Evolutionary conservation across 37 sponge, comb jelly and placozoan species (phyloP).

Genomic region (Oopsacas minuta): DNA sequence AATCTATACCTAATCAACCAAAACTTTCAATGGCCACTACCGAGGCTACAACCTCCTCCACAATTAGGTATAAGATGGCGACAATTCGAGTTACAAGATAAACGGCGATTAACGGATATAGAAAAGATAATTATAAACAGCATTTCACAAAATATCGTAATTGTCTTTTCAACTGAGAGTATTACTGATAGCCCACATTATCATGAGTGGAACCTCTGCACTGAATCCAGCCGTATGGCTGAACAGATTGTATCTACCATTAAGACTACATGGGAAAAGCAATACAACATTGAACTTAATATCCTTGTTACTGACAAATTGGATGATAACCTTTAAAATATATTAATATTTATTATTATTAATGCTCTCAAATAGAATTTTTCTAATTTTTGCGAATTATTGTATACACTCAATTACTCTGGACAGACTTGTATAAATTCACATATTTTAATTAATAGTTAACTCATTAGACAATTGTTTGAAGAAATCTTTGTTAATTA

Average conservation of each 20-base stretch:
- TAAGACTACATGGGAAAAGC: not conserved
- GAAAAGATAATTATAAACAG: slow-evolving; percentile 6
- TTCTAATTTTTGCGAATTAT: not conserved
- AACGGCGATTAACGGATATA: not conserved
- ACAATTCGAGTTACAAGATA: slow-evolving; percentile 3
- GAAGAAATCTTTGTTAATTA: no score
- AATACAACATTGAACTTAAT: not conserved
- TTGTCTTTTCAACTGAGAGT: not conserved
- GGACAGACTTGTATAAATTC: no score
- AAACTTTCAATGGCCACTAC: slow-evolving; percentile 10
- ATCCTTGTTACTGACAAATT: not conserved
- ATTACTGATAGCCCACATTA: not conserved
- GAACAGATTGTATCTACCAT: not conserved
- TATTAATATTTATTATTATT: not conserved
- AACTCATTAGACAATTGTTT: no score
- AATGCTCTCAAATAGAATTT: not conserved
- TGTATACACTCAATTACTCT: not conserved
- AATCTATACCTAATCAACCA: not conserved
- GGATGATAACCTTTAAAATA: not conserved
- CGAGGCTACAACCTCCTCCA: not conserved
- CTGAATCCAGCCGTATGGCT: not conserved
- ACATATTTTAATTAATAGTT: no score
- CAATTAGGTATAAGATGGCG: not conserved
- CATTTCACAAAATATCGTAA: not conserved
- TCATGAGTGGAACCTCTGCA: not conserved